A percentile compares a stretch with the other conserved stretches of the same genome.
Evolutionary conservation across 2,797 vertebrate species (phyloP).

Genomic region (Furcifer pardalis): DNA sequence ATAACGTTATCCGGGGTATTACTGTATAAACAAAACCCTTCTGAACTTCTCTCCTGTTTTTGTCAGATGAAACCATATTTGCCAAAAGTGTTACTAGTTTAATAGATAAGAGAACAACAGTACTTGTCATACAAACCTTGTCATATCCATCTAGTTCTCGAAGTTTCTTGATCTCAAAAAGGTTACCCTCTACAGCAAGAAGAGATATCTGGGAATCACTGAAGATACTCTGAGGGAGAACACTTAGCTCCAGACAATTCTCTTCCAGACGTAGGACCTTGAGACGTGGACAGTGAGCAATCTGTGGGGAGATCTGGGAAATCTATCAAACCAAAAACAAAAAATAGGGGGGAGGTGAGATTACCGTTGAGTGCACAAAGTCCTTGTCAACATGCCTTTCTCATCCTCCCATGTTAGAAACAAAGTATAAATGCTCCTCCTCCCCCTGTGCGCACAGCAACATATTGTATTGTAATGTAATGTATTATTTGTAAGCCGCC

Average conservation of each 20-base stretch:
- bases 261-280: conserved; percentile 97
- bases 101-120: neutral
- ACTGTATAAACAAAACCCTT: too few species aligned
- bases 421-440: neutral
- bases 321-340: conserved; percentile 76
- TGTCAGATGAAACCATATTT: neutral
- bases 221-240: conserved; percentile 90
- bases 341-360: conserved; percentile 19
- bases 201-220: conserved; percentile 90
- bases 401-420: neutral
- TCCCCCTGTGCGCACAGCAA: too few species aligned
- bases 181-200: conserved; percentile 94
- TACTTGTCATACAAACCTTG: conserved; percentile 79
- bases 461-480: too few species aligned
- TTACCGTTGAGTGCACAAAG: neutral
- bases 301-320: conserved; percentile 84
- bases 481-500: too few species aligned
- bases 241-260: conserved; percentile 92
- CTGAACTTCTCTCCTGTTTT: neutral
- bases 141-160: conserved; percentile 93
- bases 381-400: neutral
- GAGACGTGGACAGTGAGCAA: conserved; percentile 89
- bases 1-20: too few species aligned
- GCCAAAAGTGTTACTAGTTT: neutral
- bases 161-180: conserved; percentile 93